phyloP scores from a whole-genome alignment of 1,140 invertebrate genomes.

The Aricia agestis region DNA sequence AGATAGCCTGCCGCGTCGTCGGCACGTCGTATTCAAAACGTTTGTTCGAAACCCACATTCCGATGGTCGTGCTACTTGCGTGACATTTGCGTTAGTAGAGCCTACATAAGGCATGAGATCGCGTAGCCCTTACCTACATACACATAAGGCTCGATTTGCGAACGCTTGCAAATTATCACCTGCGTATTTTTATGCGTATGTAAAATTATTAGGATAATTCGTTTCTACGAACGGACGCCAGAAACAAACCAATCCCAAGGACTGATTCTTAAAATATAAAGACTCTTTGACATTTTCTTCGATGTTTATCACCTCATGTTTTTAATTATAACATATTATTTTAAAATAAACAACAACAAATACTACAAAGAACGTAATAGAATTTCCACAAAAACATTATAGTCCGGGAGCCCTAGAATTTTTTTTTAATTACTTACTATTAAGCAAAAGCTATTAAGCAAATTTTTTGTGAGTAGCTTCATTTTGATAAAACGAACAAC shows the following conservation, averaged over 20 bases:
- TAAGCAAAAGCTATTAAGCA: no score
- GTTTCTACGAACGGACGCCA: not conserved
- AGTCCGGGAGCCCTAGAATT: no score
- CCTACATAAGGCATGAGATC: slow-evolving; percentile 42
- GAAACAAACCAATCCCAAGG: not conserved
- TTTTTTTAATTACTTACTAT: no score
- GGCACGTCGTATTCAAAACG: slow-evolving; percentile 46
- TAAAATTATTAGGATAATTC: slow-evolving; percentile 21
- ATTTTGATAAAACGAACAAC: no score
- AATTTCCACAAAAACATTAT: no score
- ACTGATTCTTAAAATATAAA: no score
- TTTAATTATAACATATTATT: no score
- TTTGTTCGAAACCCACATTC: slow-evolving; percentile 56
- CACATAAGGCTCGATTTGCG: slow-evolving; percentile 29
- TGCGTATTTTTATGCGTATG: slow-evolving; percentile 30
- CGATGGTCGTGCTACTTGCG: slow-evolving; percentile 51
- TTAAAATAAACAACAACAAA: no score
- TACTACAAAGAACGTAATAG: no score
- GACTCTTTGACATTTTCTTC: no score
- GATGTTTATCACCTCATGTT: no score
- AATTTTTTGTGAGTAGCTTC: no score
- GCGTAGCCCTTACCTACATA: slow-evolving; percentile 24
- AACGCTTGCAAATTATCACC: slow-evolving; percentile 23
- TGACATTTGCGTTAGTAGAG: slow-evolving; percentile 57
- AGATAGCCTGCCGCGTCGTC: not conserved